Base-by-base conservation (phyloP, 2,888 invertebrate genomes). In the Eustalomyia histrio region DNA sequence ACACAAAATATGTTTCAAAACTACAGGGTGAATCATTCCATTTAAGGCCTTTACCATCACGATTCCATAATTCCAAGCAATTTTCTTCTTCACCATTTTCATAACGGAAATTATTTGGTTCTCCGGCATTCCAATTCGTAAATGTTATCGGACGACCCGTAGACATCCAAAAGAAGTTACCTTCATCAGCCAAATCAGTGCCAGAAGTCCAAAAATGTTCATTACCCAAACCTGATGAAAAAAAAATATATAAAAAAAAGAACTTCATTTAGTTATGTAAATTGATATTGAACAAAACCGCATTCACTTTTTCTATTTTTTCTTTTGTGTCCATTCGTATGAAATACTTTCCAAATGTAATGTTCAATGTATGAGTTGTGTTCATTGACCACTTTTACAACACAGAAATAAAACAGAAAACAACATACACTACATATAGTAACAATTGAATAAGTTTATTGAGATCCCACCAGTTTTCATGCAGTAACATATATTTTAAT, bases 11-110 rank as follows among this genome's bases (percentile, higher is more conserved):
- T 1, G 97, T 97, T 91, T 97, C 97, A 87, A 97, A 97, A 83
- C 96, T 97, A 90, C 97, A 97, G 0, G 97, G 97, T 0, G 97
- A 96, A 89, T 97, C 97, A 91, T 97, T 97, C 97, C 97, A 97
- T 88, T 96, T 97, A 14, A 97, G 92, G 0, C 97, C 97, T 89
- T 97, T 97, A 81, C 96, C 97, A 87, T 97, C 97, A 83, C 97
- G 92, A 91, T 97, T 91, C 97, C 97, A 97, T 21, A 97, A 92
- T 89, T 97, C 97, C 83, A 97, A 89, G 86, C 97, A 97, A 90
- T 97, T 97, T 89, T 97, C 97, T 89, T 97, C 97, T 90, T 97
- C 97, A 7, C 97, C 97, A 88, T 97, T 97, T 90, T 97, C 97
- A 76, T 91, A 91, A 84, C 96, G 94, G 93, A 97, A 97, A 91